These are phyloP conservation scores for Achroia grisella DNA, from an alignment of 1,140 invertebrate genomes.

Conservation along the genomic window DNA sequence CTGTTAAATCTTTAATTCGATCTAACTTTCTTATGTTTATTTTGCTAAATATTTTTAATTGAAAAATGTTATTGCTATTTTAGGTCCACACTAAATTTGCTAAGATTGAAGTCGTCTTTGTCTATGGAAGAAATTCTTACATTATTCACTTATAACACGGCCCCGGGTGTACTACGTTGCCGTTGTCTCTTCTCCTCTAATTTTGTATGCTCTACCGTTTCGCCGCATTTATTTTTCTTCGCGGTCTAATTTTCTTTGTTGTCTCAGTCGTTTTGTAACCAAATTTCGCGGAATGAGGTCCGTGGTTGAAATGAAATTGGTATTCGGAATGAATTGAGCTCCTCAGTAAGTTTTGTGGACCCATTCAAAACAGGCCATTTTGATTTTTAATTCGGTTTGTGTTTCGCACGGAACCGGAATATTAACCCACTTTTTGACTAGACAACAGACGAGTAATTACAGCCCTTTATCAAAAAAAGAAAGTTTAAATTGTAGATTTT, in stretches of 20 bases:
- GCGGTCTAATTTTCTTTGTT: conserved; percentile 68
- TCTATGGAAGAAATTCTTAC: no score
- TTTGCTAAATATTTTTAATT: no score
- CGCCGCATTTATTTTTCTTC: conserved; percentile 67
- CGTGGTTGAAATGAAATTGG: conserved; percentile 62
- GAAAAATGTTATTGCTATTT: no score
- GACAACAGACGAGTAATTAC: conserved; percentile 14
- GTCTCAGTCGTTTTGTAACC: conserved; percentile 66
- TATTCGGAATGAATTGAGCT: conserved; percentile 60
- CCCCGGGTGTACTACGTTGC: no score
- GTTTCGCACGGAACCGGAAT: conserved; percentile 33
- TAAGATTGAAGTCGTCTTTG: no score
- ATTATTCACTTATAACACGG: no score
- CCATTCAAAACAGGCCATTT: conserved; percentile 15
- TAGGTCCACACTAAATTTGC: no score
- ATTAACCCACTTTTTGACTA: conserved; percentile 17
- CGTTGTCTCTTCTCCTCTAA: conserved; percentile 28
- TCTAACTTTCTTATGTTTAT: no score
- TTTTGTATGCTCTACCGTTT: conserved; percentile 65
- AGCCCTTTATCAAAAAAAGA: not conserved
- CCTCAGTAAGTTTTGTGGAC: conserved; percentile 27
- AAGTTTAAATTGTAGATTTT: no score
- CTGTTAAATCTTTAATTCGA: no score
- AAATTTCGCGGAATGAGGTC: conserved; percentile 64
- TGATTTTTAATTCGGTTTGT: conserved; percentile 45